Conservation (phyloP, 2,797 vertebrate species). For the Micrastur ruficollis region DNA sequence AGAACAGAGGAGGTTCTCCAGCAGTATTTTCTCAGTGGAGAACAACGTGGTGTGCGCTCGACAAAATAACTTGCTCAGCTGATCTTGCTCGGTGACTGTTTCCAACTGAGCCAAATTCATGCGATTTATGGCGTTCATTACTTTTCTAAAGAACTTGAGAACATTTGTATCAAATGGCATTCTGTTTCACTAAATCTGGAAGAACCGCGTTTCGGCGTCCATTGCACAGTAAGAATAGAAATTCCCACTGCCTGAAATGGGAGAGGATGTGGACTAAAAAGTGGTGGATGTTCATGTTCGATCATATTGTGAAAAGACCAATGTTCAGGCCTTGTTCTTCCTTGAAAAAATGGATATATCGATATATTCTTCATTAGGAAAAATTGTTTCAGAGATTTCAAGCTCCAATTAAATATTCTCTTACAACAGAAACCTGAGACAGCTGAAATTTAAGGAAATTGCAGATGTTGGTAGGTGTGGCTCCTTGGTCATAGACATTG, state of each 20-base stretch:
- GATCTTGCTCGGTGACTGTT: neutral
- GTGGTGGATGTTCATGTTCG: accelerated
- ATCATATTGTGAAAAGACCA: neutral
- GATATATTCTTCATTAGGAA: neutral
- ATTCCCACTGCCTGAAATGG: neutral
- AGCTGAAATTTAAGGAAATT: neutral
- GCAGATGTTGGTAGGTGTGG: neutral
- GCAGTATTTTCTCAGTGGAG: neutral
- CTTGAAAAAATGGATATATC: neutral
- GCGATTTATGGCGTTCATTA: constrained; percentile 32
- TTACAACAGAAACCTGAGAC: neutral
- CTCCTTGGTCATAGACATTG: neutral
- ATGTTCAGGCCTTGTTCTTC: neutral
- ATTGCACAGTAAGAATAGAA: neutral
- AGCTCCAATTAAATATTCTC: neutral
- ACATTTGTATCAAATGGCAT: constrained; percentile 21
- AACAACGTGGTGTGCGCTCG: neutral
- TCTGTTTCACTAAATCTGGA: neutral
- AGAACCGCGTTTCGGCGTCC: neutral
- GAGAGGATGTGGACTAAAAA: neutral
- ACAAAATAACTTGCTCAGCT: neutral
- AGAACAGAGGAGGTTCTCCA: neutral
- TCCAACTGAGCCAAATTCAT: neutral
- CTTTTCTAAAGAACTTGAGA: constrained; percentile 14
- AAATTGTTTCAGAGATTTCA: neutral